A percentile compares a stretch with the other conserved stretches of the same genome.
These are phyloP conservation scores for Perca flavescens DNA, from an alignment of 2,113 vertebrate species.

Conservation along the genomic window DNA sequence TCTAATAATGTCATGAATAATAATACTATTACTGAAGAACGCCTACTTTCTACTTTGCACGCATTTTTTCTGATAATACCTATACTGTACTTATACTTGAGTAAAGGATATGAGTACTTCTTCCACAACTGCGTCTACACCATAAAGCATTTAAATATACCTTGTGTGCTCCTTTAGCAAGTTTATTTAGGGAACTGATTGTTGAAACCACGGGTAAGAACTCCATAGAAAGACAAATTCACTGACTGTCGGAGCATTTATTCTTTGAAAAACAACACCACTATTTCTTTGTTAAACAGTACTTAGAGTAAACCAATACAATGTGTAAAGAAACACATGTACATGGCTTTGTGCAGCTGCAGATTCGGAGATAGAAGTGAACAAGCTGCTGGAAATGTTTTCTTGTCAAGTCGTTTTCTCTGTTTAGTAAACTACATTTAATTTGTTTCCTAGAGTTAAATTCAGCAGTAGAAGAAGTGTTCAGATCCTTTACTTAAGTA, in stretches of 20 bases:
- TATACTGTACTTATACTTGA: not conserved
- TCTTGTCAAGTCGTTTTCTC: not conserved
- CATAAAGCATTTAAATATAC: not conserved
- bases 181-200: slow-evolving; percentile 35
- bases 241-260: not conserved
- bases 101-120: not conserved
- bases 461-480: too few relatives aligned
- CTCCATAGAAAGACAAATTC: not conserved
- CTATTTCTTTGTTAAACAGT: not conserved
- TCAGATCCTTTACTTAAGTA: too few relatives aligned
- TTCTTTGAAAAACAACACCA: not conserved
- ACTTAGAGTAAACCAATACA: not conserved
- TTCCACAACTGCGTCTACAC: not conserved
- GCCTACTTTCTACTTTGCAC: too few relatives aligned
- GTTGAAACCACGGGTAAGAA: slow-evolving; percentile 9
- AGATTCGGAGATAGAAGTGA: slow-evolving; percentile 1
- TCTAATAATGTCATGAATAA: too few relatives aligned
- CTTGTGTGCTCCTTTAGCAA: not conserved
- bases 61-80: not conserved
- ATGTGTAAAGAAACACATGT: not conserved
- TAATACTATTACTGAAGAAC: not conserved
- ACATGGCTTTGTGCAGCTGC: not conserved
- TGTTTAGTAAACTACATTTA: not conserved
- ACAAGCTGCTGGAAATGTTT: not conserved
- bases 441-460: not conserved